Evolutionary conservation across 1,140 invertebrate genomes (phyloP).

Genomic region (Scaptomyza hsui): DNA sequence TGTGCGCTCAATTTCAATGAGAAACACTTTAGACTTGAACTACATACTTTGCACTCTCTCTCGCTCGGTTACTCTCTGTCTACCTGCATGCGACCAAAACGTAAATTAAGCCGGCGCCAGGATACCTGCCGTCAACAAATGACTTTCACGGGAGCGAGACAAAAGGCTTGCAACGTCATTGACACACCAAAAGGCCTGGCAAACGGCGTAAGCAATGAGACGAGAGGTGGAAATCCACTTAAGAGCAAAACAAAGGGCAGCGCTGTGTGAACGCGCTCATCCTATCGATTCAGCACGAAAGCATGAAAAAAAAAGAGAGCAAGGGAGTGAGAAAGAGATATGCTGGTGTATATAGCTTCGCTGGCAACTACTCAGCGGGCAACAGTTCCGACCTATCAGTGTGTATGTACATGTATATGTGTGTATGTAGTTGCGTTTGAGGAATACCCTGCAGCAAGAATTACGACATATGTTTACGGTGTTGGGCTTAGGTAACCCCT

Average conservation of each 20-base stretch:
- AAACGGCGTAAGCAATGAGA: constrained; percentile 54
- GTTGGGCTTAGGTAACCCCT: constrained; percentile 67
- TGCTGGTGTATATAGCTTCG: constrained; percentile 17
- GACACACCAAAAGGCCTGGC: constrained; percentile 54
- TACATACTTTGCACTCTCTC: constrained; percentile 44
- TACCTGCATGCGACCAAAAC: constrained; percentile 54
- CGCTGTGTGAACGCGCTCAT: constrained; percentile 32
- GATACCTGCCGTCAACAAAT: constrained; percentile 68
- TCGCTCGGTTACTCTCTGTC: constrained; percentile 17
- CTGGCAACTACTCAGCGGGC: constrained; percentile 78
- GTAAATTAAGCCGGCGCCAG: constrained; percentile 81
- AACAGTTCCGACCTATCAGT: constrained; percentile 62
- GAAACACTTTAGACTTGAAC: constrained; percentile 69
- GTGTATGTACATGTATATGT: constrained; percentile 16
- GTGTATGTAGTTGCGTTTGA: constrained; percentile 44
- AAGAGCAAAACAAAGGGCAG: constrained; percentile 52
- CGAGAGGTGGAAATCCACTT: constrained; percentile 80
- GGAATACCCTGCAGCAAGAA: constrained; percentile 71
- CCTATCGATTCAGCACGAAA: background rate
- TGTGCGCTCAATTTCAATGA: constrained; percentile 56
- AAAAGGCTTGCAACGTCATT: constrained; percentile 78
- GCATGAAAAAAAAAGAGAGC: background rate
- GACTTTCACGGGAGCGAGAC: constrained; percentile 43
- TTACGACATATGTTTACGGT: constrained; percentile 80
- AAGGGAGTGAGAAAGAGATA: constrained; percentile 1